A percentile compares a stretch with the other conserved stretches of the same genome.
These are phyloP conservation scores for Thaumatotibia leucotreta DNA, from an alignment of 1,140 invertebrate species.

Conservation along the genomic window DNA sequence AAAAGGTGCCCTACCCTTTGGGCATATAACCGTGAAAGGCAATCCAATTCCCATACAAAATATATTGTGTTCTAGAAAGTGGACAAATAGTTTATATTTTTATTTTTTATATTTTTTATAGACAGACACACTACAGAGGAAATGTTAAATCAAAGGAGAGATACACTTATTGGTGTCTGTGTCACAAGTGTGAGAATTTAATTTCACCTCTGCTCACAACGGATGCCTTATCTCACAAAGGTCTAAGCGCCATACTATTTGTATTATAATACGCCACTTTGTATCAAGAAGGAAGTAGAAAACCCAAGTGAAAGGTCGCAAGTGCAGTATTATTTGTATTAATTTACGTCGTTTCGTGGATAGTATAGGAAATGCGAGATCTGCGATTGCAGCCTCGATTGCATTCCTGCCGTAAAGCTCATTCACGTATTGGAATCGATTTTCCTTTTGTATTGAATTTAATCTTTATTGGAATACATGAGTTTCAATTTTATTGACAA, in stretches of 20 bases:
- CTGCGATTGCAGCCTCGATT: neutral
- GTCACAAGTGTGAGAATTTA: neutral
- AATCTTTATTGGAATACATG: neutral
- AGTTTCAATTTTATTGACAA: neutral
- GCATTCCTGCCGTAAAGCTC: neutral
- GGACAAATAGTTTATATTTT: neutral
- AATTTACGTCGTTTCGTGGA: neutral
- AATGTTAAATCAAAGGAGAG: neutral
- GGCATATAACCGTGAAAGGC: neutral
- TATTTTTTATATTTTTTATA: neutral
- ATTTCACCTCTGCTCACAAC: neutral
- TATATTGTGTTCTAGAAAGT: neutral
- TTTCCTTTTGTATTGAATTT: neutral
- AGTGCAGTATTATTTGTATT: neutral
- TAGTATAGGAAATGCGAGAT: neutral
- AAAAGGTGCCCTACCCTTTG: no score
- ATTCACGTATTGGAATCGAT: neutral
- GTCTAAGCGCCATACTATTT: neutral
- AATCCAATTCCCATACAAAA: neutral
- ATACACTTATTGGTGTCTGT: neutral
- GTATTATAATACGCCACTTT: neutral
- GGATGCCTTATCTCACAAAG: neutral
- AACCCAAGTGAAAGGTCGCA: neutral
- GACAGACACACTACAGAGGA: neutral
- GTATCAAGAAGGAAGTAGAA: neutral